A percentile compares a stretch with the other conserved stretches of the same genome.
Conservation (phyloP, 2,113 vertebrate genomes). For the Astatotilapia flaviijosephi region DNA sequence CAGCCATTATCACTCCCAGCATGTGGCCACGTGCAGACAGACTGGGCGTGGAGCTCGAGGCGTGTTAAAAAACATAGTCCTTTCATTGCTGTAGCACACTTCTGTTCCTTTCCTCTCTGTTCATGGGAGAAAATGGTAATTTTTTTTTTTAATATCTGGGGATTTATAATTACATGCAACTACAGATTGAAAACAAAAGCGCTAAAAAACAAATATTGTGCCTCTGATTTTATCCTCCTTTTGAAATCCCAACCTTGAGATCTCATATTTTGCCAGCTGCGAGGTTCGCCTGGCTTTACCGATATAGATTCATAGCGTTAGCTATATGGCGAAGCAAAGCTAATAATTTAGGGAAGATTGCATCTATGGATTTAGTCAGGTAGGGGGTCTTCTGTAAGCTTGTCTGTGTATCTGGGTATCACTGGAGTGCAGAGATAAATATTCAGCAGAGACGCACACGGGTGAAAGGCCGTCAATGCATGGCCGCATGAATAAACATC, state of each 20-base stretch:
- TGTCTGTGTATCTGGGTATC: conserved; percentile 12
- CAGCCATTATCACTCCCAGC: conserved; percentile 67
- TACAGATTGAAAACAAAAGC: conserved; percentile 25
- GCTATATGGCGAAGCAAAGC: neutral
- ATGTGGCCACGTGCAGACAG: conserved; percentile 37
- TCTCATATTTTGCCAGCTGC: neutral
- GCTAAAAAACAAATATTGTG: neutral
- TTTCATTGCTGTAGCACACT: neutral
- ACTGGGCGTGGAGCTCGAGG: neutral
- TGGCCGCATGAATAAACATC: conserved; percentile 71
- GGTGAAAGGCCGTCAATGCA: conserved; percentile 61
- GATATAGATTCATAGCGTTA: neutral
- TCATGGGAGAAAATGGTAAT: neutral
- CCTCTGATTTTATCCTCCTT: neutral
- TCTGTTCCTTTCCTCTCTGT: neutral
- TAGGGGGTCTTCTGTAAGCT: neutral
- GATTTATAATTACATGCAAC: neutral
- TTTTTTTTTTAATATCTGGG: neutral
- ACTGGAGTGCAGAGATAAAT: conserved; percentile 61
- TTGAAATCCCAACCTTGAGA: neutral
- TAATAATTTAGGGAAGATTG: neutral
- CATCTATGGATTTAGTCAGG: neutral
- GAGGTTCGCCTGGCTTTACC: neutral
- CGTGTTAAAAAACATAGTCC: neutral
- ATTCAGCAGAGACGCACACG: conserved; percentile 60